phyloP scores from a whole-genome alignment of 53 echinoderm and acorn worm genomes.

The Henricia sp. region DNA sequence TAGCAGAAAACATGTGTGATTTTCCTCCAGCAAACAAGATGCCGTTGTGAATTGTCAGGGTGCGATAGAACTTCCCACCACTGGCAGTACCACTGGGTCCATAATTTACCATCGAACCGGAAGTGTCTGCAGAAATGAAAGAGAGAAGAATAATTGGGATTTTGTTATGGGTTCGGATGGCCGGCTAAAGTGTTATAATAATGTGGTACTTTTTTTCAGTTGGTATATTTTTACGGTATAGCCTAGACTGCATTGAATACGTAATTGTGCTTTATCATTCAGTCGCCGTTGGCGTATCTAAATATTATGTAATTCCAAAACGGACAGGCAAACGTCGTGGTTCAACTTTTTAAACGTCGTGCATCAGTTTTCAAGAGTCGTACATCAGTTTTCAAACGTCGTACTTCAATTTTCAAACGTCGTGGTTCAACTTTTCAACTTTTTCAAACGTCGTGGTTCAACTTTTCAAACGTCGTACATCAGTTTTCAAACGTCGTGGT shows the following conservation, averaged over 20 bases:
- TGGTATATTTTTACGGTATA: not conserved
- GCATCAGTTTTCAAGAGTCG: too few species aligned
- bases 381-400: too few species aligned
- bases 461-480: too few species aligned
- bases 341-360: too few species aligned
- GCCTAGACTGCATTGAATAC: not conserved
- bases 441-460: too few species aligned
- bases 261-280: not conserved
- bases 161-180: not conserved
- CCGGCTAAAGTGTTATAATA: not conserved
- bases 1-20: constrained; percentile 16
- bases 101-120: not conserved
- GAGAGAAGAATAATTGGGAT: not conserved
- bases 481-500: too few species aligned
- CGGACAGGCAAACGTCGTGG: too few species aligned
- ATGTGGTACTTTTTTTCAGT: not conserved
- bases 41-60: constrained; percentile 8
- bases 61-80: constrained; percentile 24
- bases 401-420: too few species aligned
- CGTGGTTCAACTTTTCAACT: too few species aligned
- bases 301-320: too few species aligned
- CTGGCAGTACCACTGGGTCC: not conserved
- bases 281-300: not conserved
- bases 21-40: constrained; percentile 22
- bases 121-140: not conserved